phyloP scores from a whole-genome alignment of 2,888 invertebrate species.

The Melangyna quadrimaculata region DNA sequence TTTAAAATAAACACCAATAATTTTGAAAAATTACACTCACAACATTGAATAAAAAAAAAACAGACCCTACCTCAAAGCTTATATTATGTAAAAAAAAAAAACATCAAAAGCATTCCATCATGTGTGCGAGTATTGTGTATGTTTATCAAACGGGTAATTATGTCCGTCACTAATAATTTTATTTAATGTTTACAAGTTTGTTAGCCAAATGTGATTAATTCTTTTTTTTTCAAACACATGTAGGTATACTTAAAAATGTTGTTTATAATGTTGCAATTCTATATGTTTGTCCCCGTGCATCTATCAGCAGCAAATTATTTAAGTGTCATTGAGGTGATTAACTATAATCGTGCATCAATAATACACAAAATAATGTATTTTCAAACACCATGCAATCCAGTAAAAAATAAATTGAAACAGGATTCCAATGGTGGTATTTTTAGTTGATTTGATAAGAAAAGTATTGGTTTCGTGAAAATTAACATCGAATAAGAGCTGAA shows the following conservation, averaged over 20 bases:
- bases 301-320: constrained; percentile 12
- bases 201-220: background rate
- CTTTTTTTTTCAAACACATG: background rate
- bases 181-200: constrained; percentile 6
- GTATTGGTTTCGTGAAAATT: background rate
- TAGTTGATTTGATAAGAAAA: background rate
- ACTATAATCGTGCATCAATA: background rate
- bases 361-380: background rate
- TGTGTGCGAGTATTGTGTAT: no score
- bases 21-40: background rate
- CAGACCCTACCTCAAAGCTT: background rate
- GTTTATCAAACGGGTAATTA: constrained; percentile 1
- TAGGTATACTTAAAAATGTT: background rate
- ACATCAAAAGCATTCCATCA: constrained; percentile 14
- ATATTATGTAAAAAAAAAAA: background rate
- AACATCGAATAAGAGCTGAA: background rate
- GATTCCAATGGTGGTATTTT: background rate
- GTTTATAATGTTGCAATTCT: background rate
- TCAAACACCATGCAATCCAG: background rate
- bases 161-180: constrained; percentile 1
- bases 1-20: background rate
- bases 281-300: background rate
- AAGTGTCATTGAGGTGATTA: constrained; percentile 10
- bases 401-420: background rate
- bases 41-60: background rate